Conservation (phyloP, 2,888 invertebrate species). For the Ichneumoninae sp. region DNA sequence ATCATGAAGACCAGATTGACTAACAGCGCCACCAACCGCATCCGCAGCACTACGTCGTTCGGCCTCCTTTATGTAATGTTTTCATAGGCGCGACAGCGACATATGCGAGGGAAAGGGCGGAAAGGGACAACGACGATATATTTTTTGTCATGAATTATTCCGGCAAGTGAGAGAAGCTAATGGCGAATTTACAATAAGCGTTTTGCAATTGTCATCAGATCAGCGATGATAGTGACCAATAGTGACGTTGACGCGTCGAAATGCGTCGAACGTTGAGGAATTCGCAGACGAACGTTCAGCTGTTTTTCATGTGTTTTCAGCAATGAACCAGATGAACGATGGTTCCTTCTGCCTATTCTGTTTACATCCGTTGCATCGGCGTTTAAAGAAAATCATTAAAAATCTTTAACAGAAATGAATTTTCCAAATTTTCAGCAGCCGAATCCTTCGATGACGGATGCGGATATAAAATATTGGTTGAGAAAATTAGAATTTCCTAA, state of each 20-base stretch:
- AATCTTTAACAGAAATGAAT: constrained; percentile 57
- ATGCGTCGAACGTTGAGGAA: no score
- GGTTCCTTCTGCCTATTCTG: constrained; percentile 18
- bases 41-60: not conserved
- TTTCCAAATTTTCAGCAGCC: constrained; percentile 65
- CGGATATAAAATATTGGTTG: constrained; percentile 89
- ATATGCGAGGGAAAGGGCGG: no score
- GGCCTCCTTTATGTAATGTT: no score
- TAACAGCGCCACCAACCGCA: not conserved
- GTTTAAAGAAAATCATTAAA: not conserved
- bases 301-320: no score
- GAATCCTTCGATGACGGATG: constrained; percentile 83
- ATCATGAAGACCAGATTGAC: constrained; percentile 34
- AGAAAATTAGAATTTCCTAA: constrained; percentile 91
- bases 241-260: no score
- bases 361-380: constrained; percentile 5
- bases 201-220: no score
- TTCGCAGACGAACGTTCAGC: not conserved
- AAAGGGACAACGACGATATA: no score
- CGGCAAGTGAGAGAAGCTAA: no score
- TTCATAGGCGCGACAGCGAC: no score
- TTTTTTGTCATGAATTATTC: no score
- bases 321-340: constrained; percentile 5
- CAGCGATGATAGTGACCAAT: no score
- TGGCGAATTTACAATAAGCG: no score